Evolutionary conservation across 2,888 invertebrate species (phyloP).

Genomic region (Subacronicta megacephala): DNA sequence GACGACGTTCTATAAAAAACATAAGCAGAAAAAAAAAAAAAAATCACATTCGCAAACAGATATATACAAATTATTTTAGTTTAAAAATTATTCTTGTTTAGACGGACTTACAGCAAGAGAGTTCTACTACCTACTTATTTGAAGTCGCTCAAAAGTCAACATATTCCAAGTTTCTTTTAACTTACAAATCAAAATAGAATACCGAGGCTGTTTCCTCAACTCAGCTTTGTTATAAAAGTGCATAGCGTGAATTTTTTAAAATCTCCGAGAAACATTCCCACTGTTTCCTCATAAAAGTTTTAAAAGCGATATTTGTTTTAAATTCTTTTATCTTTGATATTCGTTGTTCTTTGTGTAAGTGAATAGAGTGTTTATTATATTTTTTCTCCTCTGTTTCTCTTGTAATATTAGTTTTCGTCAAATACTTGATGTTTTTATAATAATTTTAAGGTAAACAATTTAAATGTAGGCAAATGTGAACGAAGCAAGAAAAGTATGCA

Average conservation of each 20-base stretch:
- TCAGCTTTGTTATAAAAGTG: slow-evolving; percentile 34
- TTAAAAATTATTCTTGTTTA: too few species aligned
- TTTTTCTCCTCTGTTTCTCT: not conserved
- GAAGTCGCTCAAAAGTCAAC: not conserved
- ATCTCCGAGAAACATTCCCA: slow-evolving; percentile 24
- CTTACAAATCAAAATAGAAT: slow-evolving; percentile 25
- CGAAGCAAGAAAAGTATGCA: too few species aligned
- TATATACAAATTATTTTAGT: too few species aligned
- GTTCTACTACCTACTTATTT: too few species aligned
- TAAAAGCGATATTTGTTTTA: slow-evolving; percentile 47
- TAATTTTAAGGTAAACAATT: too few species aligned
- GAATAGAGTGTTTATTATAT: slow-evolving; percentile 10
- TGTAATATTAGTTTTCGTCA: not conserved
- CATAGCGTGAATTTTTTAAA: slow-evolving; percentile 41
- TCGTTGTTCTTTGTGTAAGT: slow-evolving; percentile 32
- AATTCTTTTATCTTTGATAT: slow-evolving; percentile 44
- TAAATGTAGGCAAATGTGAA: too few species aligned
- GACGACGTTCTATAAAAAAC: too few species aligned
- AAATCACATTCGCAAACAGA: too few species aligned
- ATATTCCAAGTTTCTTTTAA: slow-evolving; percentile 7
- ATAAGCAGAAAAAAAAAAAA: too few species aligned
- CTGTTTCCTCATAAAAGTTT: slow-evolving; percentile 37
- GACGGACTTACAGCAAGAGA: too few species aligned
- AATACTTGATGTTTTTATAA: not conserved
- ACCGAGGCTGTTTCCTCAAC: slow-evolving; percentile 20